Percentiles rank a stretch among this genome's conserved stretches.
Conservation (phyloP, 2,888 invertebrate genomes). For the Eremobia ochroleuca region DNA sequence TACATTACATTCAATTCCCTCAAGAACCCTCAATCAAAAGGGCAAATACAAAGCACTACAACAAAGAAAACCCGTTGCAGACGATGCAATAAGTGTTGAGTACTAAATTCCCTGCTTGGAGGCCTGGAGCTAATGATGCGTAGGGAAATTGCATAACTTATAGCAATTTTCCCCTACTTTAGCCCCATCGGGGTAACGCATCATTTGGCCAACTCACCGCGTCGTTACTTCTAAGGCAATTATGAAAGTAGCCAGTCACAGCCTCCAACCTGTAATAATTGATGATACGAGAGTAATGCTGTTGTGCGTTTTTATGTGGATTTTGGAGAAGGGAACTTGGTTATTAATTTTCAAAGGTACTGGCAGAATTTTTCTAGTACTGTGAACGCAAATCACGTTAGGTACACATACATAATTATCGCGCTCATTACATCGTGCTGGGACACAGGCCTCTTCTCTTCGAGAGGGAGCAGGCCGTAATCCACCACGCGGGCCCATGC, state of each 20-base stretch:
- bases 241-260: constrained; percentile 80
- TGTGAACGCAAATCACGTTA: background rate
- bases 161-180: constrained; percentile 86
- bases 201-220: constrained; percentile 82
- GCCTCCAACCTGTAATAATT: constrained; percentile 72
- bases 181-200: constrained; percentile 79
- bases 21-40: constrained; percentile 12
- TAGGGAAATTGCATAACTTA: constrained; percentile 87
- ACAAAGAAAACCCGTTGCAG: constrained; percentile 76
- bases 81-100: constrained; percentile 81
- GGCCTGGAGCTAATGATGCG: constrained; percentile 85
- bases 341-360: background rate
- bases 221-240: constrained; percentile 78
- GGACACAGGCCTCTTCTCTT: too few relatives aligned
- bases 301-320: constrained; percentile 47
- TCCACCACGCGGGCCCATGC: too few relatives aligned
- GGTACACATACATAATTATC: background rate
- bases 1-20: background rate
- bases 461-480: too few relatives aligned
- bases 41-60: constrained; percentile 38
- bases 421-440: background rate
- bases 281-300: constrained; percentile 56
- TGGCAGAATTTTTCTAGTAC: background rate
- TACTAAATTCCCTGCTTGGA: constrained; percentile 80
- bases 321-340: constrained; percentile 11